Percentiles rank a stretch among this genome's conserved stretches.
phyloP scores from a whole-genome alignment of 2,113 vertebrate species.

The Microcebus jonahi region DNA sequence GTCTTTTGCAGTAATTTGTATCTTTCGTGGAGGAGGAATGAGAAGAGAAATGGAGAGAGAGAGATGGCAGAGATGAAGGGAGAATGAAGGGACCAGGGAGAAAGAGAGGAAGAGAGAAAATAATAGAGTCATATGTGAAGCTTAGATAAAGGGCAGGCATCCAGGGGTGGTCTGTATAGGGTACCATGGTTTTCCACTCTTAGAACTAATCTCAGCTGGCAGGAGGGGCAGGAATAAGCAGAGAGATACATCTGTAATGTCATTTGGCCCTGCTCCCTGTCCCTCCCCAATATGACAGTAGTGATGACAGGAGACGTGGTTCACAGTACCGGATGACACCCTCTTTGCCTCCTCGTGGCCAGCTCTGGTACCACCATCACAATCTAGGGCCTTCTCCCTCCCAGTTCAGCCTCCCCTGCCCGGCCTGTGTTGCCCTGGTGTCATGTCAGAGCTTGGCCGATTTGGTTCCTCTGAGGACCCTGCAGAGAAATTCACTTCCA shows the following conservation, averaged over 20 bases:
- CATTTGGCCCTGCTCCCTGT: background rate
- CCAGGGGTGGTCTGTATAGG: background rate
- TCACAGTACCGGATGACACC: background rate
- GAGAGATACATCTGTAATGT: background rate
- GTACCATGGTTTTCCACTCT: background rate
- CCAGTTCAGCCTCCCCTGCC: background rate
- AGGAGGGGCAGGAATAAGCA: background rate
- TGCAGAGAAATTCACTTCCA: constrained; percentile 36
- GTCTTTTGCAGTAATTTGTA: background rate
- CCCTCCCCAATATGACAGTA: background rate
- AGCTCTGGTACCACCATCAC: background rate
- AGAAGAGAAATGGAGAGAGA: background rate
- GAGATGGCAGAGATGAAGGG: background rate
- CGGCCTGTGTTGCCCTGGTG: background rate
- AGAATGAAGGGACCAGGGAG: fast-evolving
- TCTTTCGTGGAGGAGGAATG: background rate
- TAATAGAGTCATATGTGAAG: background rate
- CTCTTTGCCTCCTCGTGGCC: background rate
- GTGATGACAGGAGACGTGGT: background rate
- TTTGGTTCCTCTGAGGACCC: background rate
- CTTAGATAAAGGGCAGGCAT: background rate
- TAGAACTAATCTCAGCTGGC: background rate
- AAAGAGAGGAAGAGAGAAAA: background rate
- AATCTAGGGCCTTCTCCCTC: fast-evolving
- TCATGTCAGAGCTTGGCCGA: background rate